These are phyloP conservation scores for Heteromormyrus szaboi DNA, from an alignment of 2,797 vertebrate genomes.

Conservation along the genomic window DNA sequence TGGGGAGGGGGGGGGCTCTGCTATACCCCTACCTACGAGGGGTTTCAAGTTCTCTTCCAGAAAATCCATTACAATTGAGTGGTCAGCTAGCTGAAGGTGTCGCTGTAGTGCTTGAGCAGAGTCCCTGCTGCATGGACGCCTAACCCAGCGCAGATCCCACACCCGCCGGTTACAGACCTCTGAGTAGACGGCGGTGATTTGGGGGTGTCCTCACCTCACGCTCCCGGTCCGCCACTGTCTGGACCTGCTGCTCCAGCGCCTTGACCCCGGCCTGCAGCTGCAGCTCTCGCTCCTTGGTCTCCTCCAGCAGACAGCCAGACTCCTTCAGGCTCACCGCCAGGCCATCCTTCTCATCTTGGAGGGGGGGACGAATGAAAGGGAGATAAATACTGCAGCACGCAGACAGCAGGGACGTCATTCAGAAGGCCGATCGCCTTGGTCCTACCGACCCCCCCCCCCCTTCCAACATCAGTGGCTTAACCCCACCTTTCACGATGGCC, in stretches of 20 bases:
- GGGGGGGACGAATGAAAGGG: neutral
- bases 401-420: neutral
- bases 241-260: conserved; percentile 75
- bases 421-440: neutral
- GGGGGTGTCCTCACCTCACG: conserved; percentile 66
- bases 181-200: neutral
- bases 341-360: conserved; percentile 84
- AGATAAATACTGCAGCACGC: neutral
- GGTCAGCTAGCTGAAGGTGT: neutral
- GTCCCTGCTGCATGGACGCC: neutral
- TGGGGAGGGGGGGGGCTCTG: neutral
- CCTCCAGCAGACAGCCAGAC: conserved; percentile 72
- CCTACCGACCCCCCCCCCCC: neutral
- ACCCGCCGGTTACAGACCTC: neutral
- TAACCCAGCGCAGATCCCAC: neutral
- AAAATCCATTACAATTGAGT: neutral
- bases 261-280: conserved; percentile 76
- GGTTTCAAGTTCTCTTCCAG: neutral
- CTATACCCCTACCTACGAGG: neutral
- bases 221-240: conserved; percentile 67
- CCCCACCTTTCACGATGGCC: conserved; percentile 78
- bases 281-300: conserved; percentile 70
- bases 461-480: neutral
- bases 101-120: neutral
- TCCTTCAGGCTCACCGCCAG: conserved; percentile 76